Evolutionary conservation across 2,888 invertebrate genomes (phyloP).

Genomic region (Trimorus sp.): DNA sequence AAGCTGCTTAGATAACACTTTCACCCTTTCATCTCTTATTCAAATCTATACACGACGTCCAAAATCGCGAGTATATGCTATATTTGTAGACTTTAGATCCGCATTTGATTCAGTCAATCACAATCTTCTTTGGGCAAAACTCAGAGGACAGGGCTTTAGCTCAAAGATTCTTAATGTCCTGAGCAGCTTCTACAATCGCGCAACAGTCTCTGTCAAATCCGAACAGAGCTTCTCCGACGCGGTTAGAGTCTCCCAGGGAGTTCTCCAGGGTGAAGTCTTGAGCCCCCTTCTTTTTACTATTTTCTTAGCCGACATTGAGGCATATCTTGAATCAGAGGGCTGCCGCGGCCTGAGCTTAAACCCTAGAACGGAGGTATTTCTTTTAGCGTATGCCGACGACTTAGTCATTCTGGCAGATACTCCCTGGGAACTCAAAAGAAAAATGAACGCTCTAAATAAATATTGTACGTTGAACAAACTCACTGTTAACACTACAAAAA

Average conservation of each 20-base stretch:
- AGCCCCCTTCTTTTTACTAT: no score
- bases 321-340: no score
- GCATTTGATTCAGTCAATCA: slow-evolving; percentile 1
- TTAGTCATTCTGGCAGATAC: background rate
- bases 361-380: no score
- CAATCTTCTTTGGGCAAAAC: background rate
- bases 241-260: no score
- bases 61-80: background rate
- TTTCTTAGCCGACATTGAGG: no score
- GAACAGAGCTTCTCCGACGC: no score
- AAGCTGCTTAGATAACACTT: no score
- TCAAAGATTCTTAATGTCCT: background rate
- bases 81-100: background rate
- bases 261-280: no score
- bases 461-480: background rate
- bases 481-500: background rate
- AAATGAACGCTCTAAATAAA: background rate
- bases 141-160: background rate
- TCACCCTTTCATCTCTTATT: no score
- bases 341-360: no score
- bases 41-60: background rate
- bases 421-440: background rate
- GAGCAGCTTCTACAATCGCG: background rate
- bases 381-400: background rate
- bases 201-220: background rate